These are phyloP conservation scores for Ichneumon xanthorius DNA, from an alignment of 2,888 invertebrate species.

Conservation along the genomic window DNA sequence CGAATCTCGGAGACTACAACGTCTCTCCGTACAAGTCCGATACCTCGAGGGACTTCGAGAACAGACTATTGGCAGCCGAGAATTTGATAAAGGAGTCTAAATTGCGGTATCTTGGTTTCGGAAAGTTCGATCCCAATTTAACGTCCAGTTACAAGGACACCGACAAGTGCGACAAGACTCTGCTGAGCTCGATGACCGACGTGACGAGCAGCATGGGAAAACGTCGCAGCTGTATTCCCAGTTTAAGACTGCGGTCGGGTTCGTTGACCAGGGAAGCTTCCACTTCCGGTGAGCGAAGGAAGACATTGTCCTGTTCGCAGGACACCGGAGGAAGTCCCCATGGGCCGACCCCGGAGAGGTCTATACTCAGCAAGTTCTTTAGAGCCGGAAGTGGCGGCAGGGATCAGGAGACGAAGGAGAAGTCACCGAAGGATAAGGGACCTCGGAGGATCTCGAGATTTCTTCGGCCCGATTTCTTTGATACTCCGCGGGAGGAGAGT, in stretches of 20 bases:
- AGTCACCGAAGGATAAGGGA: constrained; percentile 80
- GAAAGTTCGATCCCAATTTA: constrained; percentile 76
- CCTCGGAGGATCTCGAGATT: constrained; percentile 90
- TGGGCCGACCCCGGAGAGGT: constrained; percentile 85
- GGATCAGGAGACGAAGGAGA: constrained; percentile 69
- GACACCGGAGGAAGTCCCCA: constrained; percentile 61
- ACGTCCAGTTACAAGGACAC: constrained; percentile 77
- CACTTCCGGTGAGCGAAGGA: constrained; percentile 56
- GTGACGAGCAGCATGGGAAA: constrained; percentile 69
- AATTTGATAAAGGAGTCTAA: constrained; percentile 82
- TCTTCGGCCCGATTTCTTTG: constrained; percentile 92
- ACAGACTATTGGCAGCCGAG: constrained; percentile 80
- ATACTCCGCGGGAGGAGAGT: constrained; percentile 89
- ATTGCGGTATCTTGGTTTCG: constrained; percentile 76
- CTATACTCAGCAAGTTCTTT: constrained; percentile 87
- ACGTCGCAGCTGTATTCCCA: constrained; percentile 80
- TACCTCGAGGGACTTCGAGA: constrained; percentile 78
- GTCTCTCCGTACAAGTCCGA: constrained; percentile 70
- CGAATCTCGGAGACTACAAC: constrained; percentile 75
- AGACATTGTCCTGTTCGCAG: constrained; percentile 71
- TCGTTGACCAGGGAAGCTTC: constrained; percentile 78
- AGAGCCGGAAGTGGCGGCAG: constrained; percentile 84
- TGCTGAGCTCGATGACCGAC: constrained; percentile 76
- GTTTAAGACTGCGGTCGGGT: constrained; percentile 78
- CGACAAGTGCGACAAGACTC: constrained; percentile 80